Evolutionary conservation across 1,140 invertebrate genomes (phyloP).

Genomic region (Thalassaphorura encarpata): DNA sequence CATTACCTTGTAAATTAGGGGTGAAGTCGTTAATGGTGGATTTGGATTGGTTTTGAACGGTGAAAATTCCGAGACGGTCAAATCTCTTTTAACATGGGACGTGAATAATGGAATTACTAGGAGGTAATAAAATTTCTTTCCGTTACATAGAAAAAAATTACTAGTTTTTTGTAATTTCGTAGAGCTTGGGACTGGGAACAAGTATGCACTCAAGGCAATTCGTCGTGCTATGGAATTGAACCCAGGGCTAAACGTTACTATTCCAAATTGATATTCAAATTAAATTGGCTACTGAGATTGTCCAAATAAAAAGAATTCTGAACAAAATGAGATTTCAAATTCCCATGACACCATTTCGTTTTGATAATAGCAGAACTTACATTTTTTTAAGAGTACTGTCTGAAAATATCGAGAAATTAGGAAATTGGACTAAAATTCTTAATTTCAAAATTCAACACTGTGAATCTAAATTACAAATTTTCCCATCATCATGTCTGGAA

Average conservation of each 20-base stretch:
- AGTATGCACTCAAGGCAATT: conserved; percentile 45
- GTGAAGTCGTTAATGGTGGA: conserved; percentile 59
- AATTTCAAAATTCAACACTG: too few species aligned
- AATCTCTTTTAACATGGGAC: conserved; percentile 53
- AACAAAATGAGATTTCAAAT: too few species aligned
- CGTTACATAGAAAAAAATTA: too few species aligned
- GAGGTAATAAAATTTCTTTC: conserved; percentile 30
- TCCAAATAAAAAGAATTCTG: too few species aligned
- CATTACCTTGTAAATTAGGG: conserved; percentile 44
- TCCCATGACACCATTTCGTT: too few species aligned
- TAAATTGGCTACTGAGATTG: background rate
- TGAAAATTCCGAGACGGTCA: conserved; percentile 40
- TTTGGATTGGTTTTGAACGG: conserved; percentile 60
- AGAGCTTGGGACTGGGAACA: conserved; percentile 43
- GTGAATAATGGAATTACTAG: conserved; percentile 52
- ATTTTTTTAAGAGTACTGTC: too few species aligned
- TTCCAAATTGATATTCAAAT: conserved; percentile 37
- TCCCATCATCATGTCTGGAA: too few species aligned
- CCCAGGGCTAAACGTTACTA: conserved; percentile 42
- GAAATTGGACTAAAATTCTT: too few species aligned
- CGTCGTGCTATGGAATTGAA: conserved; percentile 43
- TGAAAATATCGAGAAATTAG: too few species aligned
- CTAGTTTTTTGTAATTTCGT: conserved; percentile 5
- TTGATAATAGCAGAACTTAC: too few species aligned
- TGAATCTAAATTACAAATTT: too few species aligned